Conservation (phyloP, 2,888 invertebrate genomes). For the Ennomos fuscantarius region DNA sequence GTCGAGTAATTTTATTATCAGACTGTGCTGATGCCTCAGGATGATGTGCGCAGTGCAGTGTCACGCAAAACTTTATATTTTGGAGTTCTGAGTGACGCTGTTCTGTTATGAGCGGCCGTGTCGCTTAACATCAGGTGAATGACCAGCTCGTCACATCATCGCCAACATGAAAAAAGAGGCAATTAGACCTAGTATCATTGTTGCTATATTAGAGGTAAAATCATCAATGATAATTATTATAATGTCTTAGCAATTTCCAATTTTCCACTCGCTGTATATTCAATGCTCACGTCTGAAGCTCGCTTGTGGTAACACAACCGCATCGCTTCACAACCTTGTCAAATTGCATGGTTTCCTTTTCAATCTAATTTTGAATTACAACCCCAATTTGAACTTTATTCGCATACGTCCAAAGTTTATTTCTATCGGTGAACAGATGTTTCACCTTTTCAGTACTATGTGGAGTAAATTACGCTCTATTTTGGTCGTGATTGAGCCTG, state of each 20-base stretch:
- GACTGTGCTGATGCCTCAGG: too few species aligned
- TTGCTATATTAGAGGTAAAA: too few species aligned
- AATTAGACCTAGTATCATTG: too few species aligned
- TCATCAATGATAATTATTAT: too few species aligned
- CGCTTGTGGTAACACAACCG: not conserved
- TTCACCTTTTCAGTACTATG: not conserved
- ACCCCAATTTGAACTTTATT: constrained; percentile 1
- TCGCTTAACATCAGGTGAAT: too few species aligned
- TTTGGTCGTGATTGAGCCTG: not conserved
- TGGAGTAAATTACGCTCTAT: not conserved
- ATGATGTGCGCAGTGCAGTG: too few species aligned
- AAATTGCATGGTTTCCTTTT: constrained; percentile 3
- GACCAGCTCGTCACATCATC: too few species aligned
- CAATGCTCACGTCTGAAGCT: not conserved
- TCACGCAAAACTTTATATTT: too few species aligned
- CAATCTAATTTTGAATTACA: not conserved
- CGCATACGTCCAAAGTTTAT: not conserved
- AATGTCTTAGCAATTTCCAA: not conserved
- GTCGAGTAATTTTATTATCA: too few species aligned
- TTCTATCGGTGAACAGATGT: not conserved
- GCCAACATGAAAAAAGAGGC: too few species aligned
- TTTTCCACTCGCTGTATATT: not conserved
- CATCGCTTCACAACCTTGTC: constrained; percentile 5
- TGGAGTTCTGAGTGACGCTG: too few species aligned
- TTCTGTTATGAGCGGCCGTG: too few species aligned